phyloP scores from a whole-genome alignment of 92 coral and sea anemone species.

The Meandrina meandrites region DNA sequence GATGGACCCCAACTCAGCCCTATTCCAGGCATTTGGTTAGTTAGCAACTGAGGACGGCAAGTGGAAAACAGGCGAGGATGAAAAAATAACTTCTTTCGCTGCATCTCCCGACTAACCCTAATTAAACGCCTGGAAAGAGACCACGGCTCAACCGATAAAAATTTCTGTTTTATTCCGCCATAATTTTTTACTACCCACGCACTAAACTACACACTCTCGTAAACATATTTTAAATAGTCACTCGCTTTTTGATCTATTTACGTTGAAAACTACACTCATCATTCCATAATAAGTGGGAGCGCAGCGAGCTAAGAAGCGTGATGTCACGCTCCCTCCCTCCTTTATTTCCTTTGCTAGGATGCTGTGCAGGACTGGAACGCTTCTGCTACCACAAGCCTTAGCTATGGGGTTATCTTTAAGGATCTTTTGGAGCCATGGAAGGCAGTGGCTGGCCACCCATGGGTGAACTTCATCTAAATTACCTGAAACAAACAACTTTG shows the following conservation, averaged over 20 bases:
- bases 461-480: conserved; percentile 16
- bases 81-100: too few species aligned
- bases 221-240: not conserved
- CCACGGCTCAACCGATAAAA: too few species aligned
- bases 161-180: too few species aligned
- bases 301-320: conserved; percentile 58
- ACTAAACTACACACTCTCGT: too few species aligned
- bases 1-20: too few species aligned
- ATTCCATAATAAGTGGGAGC: conserved; percentile 84
- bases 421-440: conserved; percentile 51
- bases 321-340: conserved; percentile 38
- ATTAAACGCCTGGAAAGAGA: too few species aligned
- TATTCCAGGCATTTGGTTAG: too few species aligned
- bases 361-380: conserved; percentile 67
- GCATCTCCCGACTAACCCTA: too few species aligned
- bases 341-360: conserved; percentile 45
- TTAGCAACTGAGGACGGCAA: too few species aligned
- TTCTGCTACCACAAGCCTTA: conserved; percentile 65
- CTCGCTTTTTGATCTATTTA: not conserved
- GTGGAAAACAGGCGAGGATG: too few species aligned
- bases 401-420: conserved; percentile 50
- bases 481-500: conserved; percentile 19
- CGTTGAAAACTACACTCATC: conserved; percentile 59
- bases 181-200: too few species aligned
- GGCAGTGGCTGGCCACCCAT: conserved; percentile 49